phyloP scores from a whole-genome alignment of 2,888 invertebrate species.

The Machimus rusticus region DNA sequence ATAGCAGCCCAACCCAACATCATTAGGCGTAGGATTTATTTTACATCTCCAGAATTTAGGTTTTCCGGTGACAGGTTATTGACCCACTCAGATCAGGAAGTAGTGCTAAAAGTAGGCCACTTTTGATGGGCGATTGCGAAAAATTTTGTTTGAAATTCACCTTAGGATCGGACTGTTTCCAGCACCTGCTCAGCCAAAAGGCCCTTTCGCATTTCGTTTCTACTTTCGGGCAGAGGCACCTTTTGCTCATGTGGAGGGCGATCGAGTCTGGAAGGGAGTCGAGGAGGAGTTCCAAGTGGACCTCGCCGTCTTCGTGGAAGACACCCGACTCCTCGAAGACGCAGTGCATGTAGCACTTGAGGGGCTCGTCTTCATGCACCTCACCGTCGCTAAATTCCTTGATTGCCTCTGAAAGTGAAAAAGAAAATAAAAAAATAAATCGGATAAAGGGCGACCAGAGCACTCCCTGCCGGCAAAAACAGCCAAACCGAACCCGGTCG shows the following conservation, averaged over 20 bases:
- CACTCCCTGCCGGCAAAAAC: neutral
- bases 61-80: neutral
- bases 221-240: constrained; percentile 54
- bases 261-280: constrained; percentile 51
- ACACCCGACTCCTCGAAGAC: constrained; percentile 53
- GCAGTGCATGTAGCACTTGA: constrained; percentile 57
- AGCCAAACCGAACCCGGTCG: neutral
- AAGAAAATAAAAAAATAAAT: neutral
- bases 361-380: constrained; percentile 54
- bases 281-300: constrained; percentile 54
- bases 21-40: neutral
- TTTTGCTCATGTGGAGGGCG: constrained; percentile 53
- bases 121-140: neutral
- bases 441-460: neutral
- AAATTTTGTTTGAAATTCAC: constrained; percentile 47
- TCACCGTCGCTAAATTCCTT: constrained; percentile 56
- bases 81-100: neutral
- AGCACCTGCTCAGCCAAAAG: constrained; percentile 56
- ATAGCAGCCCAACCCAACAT: neutral
- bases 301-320: constrained; percentile 54
- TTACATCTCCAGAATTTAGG: neutral
- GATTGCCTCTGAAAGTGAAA: constrained; percentile 51
- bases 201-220: constrained; percentile 54
- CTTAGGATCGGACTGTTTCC: constrained; percentile 55
- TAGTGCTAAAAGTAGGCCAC: constrained; percentile 17